Base-by-base conservation (phyloP, 2,113 vertebrate species). In the Corynorhinus townsendii region DNA sequence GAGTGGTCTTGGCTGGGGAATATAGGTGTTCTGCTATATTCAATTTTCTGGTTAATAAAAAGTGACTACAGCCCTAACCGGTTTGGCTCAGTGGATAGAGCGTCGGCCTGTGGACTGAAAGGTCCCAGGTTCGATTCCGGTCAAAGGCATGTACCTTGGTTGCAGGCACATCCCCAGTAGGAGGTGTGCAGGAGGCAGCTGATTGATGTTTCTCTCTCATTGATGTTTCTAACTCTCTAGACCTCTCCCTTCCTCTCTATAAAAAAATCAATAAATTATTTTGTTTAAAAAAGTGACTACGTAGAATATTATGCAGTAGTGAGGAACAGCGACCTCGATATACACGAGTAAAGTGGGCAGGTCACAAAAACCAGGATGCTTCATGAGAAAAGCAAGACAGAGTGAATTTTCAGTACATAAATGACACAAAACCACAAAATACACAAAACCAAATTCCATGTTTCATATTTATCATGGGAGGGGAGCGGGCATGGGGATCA, bases 1-100 rank as follows among this genome's bases (percentile, higher is more conserved):
- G 3, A 52, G 66, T 17, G 72, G 75, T 69, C 76, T 93, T 84
- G 59, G 84, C 91, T 95, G 20, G 30, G 24, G 66, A 84, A 66
- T 38, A 87, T 38, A 87, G 40, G 35, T 76, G 35, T 35, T 86
- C 40, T 40, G 59, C 59, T 59, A 49, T 94, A 86, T 95, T 66
- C 91, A 94, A 91, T 93, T 86, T 96, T 94, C 91, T 91, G 86
- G 69, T 76, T 83, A 91, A 77, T 95, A 69, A 92, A 89, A 95
- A 95, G 17, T 59, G 66, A 69, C 52, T 76, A 40, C 59, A 2
- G 54, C 54, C 54, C 54, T 56, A 7, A 56, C 54, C 19, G 19
- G 54, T 56, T 22, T 56, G 54, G 54, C 54, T 54, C 52, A 54
- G 52, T 20, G 52, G 52, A 54, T 20, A 54, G 52, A 5, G 2